A percentile compares a stretch with the other conserved stretches of the same genome.
phyloP scores from a whole-genome alignment of 2,797 vertebrate species.

The Gorsachius magnificus region DNA sequence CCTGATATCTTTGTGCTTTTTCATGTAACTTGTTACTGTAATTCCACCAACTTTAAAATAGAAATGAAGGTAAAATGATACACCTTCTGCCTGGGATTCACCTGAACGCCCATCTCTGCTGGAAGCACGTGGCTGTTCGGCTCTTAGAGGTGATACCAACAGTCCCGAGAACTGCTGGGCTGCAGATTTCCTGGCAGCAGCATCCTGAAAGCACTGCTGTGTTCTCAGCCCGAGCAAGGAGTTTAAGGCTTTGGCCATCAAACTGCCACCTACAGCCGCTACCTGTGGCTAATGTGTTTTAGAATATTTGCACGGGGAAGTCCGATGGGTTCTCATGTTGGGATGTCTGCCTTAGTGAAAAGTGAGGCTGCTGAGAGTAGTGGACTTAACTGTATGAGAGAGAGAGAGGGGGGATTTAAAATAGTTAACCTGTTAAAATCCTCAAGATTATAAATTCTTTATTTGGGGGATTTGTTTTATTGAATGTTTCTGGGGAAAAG shows the following conservation, averaged over 20 bases:
- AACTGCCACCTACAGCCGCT: not conserved
- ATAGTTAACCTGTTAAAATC: not conserved
- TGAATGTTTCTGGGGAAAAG: not conserved
- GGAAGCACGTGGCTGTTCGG: accelerated
- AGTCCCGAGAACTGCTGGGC: not conserved
- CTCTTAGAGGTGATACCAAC: not conserved
- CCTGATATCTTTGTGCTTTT: not conserved
- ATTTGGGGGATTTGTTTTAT: not conserved
- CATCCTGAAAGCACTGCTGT: not conserved
- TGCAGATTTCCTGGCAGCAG: not conserved
- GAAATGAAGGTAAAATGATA: not conserved
- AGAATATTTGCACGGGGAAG: conserved; percentile 46
- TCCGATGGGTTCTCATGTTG: conserved; percentile 33
- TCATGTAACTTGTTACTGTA: accelerated
- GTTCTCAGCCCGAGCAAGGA: not conserved
- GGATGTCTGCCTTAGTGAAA: conserved; percentile 32
- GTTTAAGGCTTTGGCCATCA: conserved; percentile 20
- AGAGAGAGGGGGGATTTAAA: not conserved
- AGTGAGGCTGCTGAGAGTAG: conserved; percentile 45
- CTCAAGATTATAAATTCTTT: not conserved
- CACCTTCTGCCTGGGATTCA: not conserved
- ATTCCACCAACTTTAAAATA: not conserved
- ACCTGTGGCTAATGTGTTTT: conserved; percentile 32
- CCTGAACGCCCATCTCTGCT: not conserved
- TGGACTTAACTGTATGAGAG: conserved; percentile 12